phyloP scores from a whole-genome alignment of 1,140 invertebrate species.

The Drosophila baimaii region DNA sequence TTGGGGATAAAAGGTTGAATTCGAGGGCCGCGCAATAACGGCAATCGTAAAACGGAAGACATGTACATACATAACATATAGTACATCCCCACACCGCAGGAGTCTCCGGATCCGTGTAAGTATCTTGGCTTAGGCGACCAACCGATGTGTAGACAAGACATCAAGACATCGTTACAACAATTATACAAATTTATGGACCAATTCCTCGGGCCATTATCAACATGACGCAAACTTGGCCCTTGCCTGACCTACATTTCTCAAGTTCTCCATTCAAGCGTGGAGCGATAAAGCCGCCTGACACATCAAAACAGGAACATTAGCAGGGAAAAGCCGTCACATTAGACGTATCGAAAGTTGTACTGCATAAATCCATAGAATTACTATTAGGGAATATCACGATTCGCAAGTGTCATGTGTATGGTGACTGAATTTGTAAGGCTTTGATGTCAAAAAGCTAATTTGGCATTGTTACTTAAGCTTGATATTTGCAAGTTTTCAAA shows the following conservation, averaged over 20 bases:
- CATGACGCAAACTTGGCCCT: slow-evolving; percentile 44
- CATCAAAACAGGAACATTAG: slow-evolving; percentile 61
- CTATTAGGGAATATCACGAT: background rate
- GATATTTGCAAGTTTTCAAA: background rate
- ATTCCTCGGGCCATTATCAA: slow-evolving; percentile 41
- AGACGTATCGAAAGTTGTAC: background rate
- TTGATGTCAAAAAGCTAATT: too few species aligned
- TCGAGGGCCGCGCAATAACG: slow-evolving; percentile 36
- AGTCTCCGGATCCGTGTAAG: background rate
- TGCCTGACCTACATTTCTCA: slow-evolving; percentile 32
- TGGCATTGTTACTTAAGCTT: background rate
- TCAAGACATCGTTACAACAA: slow-evolving; percentile 47
- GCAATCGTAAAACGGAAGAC: slow-evolving; percentile 50
- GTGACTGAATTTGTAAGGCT: background rate
- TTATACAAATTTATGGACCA: slow-evolving; percentile 61
- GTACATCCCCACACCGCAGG: slow-evolving; percentile 2
- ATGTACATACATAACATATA: slow-evolving; percentile 14
- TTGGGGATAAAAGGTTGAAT: slow-evolving; percentile 51
- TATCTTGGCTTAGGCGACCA: slow-evolving; percentile 4
- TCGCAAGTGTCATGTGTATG: background rate
- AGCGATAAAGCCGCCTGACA: slow-evolving; percentile 54
- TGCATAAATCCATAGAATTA: slow-evolving; percentile 14
- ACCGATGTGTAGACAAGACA: slow-evolving; percentile 45
- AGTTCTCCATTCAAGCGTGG: slow-evolving; percentile 57
- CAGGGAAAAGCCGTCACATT: background rate